phyloP scores from a whole-genome alignment of 1,140 invertebrate species.

The Drosophila mauritiana region DNA sequence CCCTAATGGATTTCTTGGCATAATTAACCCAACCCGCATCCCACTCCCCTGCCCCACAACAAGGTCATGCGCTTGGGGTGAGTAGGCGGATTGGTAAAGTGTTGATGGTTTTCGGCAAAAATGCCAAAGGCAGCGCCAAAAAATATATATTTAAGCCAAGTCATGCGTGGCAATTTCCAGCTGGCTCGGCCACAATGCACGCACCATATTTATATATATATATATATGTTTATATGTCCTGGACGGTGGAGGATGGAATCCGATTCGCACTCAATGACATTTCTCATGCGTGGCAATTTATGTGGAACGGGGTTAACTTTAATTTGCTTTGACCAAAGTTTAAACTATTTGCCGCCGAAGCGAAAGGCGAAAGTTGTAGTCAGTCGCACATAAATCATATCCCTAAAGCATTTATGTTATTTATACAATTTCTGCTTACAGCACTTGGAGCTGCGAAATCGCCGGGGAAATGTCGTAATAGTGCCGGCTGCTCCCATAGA shows the following conservation, averaged over 20 bases:
- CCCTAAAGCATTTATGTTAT: slow-evolving; percentile 77
- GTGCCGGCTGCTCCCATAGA: slow-evolving; percentile 57
- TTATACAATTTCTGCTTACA: slow-evolving; percentile 68
- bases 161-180: slow-evolving; percentile 77
- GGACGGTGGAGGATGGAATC: slow-evolving; percentile 8
- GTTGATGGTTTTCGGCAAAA: slow-evolving; percentile 57
- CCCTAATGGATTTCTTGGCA: slow-evolving; percentile 76
- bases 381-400: slow-evolving; percentile 73
- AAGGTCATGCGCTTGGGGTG: slow-evolving; percentile 24
- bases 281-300: slow-evolving; percentile 77
- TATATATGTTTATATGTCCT: slow-evolving; percentile 2
- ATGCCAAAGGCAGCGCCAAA: slow-evolving; percentile 57
- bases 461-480: slow-evolving; percentile 75
- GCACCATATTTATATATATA: background rate
- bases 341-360: slow-evolving; percentile 62
- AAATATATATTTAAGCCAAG: slow-evolving; percentile 69
- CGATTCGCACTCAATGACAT: slow-evolving; percentile 67
- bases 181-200: slow-evolving; percentile 63
- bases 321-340: slow-evolving; percentile 50
- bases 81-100: slow-evolving; percentile 43
- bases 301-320: slow-evolving; percentile 48
- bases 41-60: background rate
- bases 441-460: slow-evolving; percentile 45
- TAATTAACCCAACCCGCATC: slow-evolving; percentile 66
- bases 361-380: slow-evolving; percentile 46